Percentiles rank a stretch among this genome's conserved stretches.
Evolutionary conservation across 2,797 vertebrate species (phyloP).

Genomic region (Setipinna tenuifilis): DNA sequence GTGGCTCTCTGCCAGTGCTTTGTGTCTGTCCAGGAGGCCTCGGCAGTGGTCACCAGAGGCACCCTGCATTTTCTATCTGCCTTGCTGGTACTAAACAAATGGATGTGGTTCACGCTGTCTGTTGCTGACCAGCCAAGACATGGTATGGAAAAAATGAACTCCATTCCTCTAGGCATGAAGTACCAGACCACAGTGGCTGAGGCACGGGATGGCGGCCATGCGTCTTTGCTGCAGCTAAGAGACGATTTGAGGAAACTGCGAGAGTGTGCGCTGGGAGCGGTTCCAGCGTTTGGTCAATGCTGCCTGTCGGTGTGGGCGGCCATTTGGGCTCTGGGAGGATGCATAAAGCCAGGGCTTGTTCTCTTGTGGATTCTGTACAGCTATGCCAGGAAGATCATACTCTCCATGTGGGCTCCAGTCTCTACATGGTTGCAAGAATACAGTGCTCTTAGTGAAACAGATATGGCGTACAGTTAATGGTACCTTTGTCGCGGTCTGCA

Average conservation of each 20-base stretch:
- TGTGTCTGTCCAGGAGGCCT: slow-evolving; percentile 53
- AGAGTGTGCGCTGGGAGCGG: neutral
- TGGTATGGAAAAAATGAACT: neutral
- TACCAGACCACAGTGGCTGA: neutral
- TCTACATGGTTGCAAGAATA: slow-evolving; percentile 18
- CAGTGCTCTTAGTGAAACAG: neutral
- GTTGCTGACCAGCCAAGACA: neutral
- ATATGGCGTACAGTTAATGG: neutral
- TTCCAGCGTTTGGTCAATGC: slow-evolving; percentile 22
- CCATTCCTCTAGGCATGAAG: neutral
- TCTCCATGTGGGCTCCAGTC: slow-evolving; percentile 10
- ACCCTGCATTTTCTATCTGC: slow-evolving; percentile 50
- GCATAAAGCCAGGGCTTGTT: neutral
- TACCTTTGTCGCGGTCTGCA: neutral
- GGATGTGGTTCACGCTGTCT: slow-evolving; percentile 49
- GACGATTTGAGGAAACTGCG: neutral
- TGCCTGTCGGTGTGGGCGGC: slow-evolving; percentile 14
- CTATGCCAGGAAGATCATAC: slow-evolving; percentile 18
- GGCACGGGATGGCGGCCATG: neutral
- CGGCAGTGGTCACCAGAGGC: slow-evolving; percentile 52
- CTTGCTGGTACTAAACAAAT: slow-evolving; percentile 57
- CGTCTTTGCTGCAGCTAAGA: neutral
- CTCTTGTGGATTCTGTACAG: slow-evolving; percentile 26
- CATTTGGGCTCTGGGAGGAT: slow-evolving; percentile 23
- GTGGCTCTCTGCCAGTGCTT: slow-evolving; percentile 48